These are phyloP conservation scores for Cotesia chilonis DNA, from an alignment of 1,140 invertebrate genomes.

Conservation along the genomic window DNA sequence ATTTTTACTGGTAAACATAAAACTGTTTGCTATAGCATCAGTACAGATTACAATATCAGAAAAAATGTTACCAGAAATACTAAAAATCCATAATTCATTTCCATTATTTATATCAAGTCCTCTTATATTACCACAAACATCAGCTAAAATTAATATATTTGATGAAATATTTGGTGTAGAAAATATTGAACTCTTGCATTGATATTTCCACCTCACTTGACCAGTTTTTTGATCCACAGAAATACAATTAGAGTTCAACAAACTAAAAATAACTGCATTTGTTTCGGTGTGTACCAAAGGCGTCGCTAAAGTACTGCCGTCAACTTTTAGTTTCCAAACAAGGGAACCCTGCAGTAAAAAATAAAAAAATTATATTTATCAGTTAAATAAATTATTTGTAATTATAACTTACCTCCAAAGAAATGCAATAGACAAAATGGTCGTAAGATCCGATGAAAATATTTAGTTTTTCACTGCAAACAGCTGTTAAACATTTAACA, in stretches of 20 bases:
- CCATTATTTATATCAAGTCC: conserved; percentile 61
- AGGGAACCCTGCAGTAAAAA: conserved; percentile 56
- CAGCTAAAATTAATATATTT: conserved; percentile 66
- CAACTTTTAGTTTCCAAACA: conserved; percentile 62
- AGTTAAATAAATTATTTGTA: not conserved
- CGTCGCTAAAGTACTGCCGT: conserved; percentile 71
- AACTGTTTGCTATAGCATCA: conserved; percentile 54
- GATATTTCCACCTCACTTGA: conserved; percentile 64
- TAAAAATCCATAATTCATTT: conserved; percentile 35
- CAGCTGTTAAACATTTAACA: conserved; percentile 74
- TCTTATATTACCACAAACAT: conserved; percentile 69
- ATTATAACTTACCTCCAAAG: conserved; percentile 63
- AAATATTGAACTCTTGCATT: conserved; percentile 71
- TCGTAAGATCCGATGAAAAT: conserved; percentile 78
- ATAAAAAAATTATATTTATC: conserved; percentile 15
- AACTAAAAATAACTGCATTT: conserved; percentile 65
- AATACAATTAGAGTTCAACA: conserved; percentile 70
- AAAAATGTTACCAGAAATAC: conserved; percentile 69
- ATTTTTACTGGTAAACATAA: conserved; percentile 74
- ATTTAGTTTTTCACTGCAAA: conserved; percentile 51
- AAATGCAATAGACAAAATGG: conserved; percentile 70
- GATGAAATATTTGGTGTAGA: conserved; percentile 68
- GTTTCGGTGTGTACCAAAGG: conserved; percentile 64
- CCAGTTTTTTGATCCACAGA: conserved; percentile 63
- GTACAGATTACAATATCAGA: conserved; percentile 67